These are phyloP conservation scores for Lasioglossum malachurum DNA, from an alignment of 2,888 invertebrate species.

Conservation along the genomic window DNA sequence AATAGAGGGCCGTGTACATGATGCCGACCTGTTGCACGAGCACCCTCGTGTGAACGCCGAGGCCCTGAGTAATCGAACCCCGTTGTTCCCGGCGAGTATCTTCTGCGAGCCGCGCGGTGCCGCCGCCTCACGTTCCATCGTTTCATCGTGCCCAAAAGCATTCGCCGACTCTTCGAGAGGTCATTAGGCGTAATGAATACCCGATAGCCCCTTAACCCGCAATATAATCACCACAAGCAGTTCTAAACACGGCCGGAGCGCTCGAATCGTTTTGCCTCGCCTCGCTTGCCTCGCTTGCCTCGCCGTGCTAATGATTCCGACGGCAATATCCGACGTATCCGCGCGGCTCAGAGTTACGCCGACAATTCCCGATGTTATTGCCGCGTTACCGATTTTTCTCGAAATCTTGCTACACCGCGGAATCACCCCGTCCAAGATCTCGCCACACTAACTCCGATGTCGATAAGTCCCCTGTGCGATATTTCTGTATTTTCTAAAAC, in stretches of 20 bases:
- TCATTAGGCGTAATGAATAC: conserved; percentile 75
- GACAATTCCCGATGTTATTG: conserved; percentile 15
- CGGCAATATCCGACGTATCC: conserved; percentile 44
- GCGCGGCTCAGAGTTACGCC: background rate
- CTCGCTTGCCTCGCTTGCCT: background rate
- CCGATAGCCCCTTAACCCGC: conserved; percentile 72
- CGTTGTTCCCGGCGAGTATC: conserved; percentile 64
- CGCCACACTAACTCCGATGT: background rate
- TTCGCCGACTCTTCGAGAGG: conserved; percentile 64
- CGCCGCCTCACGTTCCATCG: conserved; percentile 68
- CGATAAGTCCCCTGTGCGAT: background rate
- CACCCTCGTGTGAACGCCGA: conserved; percentile 80
- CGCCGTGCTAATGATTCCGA: conserved; percentile 62
- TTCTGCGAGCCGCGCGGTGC: conserved; percentile 38
- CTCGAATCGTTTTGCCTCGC: background rate
- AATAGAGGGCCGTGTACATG: conserved; percentile 77
- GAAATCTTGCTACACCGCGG: background rate
- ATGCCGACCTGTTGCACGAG: conserved; percentile 80
- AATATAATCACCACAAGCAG: conserved; percentile 66
- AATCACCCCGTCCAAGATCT: background rate
- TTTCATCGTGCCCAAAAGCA: conserved; percentile 71
- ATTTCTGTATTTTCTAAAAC: background rate
- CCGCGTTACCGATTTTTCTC: background rate
- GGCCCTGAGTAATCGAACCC: conserved; percentile 80
- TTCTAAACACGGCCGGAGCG: conserved; percentile 52